Evolutionary conservation across 1,140 invertebrate genomes (phyloP), one percentile per base, ranked within the genome.

Genomic region (Drosophila erecta): DNA sequence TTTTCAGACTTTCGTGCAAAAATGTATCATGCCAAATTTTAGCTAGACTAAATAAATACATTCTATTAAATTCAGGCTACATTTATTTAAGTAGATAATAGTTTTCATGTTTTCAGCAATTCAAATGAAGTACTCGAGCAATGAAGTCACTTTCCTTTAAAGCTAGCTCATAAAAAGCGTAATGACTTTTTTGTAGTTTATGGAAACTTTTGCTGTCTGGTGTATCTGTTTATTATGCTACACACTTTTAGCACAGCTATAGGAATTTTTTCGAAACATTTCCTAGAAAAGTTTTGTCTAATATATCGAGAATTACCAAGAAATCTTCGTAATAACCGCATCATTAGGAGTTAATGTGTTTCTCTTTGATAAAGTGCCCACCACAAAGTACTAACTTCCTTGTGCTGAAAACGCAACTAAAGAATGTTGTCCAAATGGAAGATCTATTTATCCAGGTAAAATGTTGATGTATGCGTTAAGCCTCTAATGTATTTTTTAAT

Each of bases 151-250:
- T 55, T 67, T 67, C 33, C 61, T 62, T n/a, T 4, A 40, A 27
- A 50, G 62, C n/a, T 14, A 38, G 50, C 24, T 22, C 49, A 47
- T 70, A 47, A 70, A 69, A 24, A 40, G n/a, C 40, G n/a, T 69
- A 56, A 70, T 55, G 66, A 46, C 62, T 24, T 10, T 30, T 8
- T n/a, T 38, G 49, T 50, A 66, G 60, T 55, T 69, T 38, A 55
- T 70, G 62, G 66, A 70, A 70, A 70, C 66, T 70, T 69, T 70
- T 67, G 44, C 20, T 4, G 30, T 50, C 35, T 40, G 49, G 27
- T 17, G 30, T 55, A 38, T 69, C 49, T 69, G 41, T 35, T 70
- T 69, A 40, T 38, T 69, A 70, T 70, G 66, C 62, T 49, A 56
- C 40, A 46, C 65, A 69, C 33, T 40, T n/a, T 41, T 24, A 10